phyloP scores from a whole-genome alignment of 2,888 invertebrate species.

The Cerastoderma edule region DNA sequence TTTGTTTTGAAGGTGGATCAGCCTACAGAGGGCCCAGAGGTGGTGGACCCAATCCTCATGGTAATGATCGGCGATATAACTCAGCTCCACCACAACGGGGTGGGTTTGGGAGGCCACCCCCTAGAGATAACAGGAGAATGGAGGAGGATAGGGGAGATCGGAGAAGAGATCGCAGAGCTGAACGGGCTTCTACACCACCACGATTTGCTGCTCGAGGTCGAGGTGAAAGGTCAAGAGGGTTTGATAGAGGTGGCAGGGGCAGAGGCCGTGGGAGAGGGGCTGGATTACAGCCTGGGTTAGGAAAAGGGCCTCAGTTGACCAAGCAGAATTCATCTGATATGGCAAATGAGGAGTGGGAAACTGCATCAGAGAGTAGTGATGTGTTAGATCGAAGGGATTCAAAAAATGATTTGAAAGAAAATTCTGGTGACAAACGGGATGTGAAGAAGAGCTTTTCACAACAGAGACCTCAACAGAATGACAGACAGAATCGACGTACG shows the following conservation, averaged over 20 bases:
- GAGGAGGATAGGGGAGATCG: conserved; percentile 26
- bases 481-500: conserved; percentile 77
- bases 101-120: conserved; percentile 61
- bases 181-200: conserved; percentile 75
- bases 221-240: conserved; percentile 36
- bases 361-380: conserved; percentile 91
- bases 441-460: conserved; percentile 83
- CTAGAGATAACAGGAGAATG: conserved; percentile 50
- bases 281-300: conserved; percentile 63
- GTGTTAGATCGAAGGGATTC: conserved; percentile 76
- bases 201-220: conserved; percentile 69
- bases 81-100: conserved; percentile 69
- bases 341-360: conserved; percentile 88
- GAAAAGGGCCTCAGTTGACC: conserved; percentile 77
- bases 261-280: conserved; percentile 85
- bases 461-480: conserved; percentile 82
- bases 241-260: conserved; percentile 69
- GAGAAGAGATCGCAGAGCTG: conserved; percentile 67
- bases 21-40: conserved; percentile 54
- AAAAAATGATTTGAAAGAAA: conserved; percentile 77
- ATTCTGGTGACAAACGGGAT: conserved; percentile 69
- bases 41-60: conserved; percentile 43
- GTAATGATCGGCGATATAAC: conserved; percentile 64
- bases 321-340: conserved; percentile 82
- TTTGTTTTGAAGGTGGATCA: conserved; percentile 15